Percentiles rank a stretch among this genome's conserved stretches.
Evolutionary conservation across 1,140 invertebrate genomes (phyloP).

Genomic region (Aphelinus certus): DNA sequence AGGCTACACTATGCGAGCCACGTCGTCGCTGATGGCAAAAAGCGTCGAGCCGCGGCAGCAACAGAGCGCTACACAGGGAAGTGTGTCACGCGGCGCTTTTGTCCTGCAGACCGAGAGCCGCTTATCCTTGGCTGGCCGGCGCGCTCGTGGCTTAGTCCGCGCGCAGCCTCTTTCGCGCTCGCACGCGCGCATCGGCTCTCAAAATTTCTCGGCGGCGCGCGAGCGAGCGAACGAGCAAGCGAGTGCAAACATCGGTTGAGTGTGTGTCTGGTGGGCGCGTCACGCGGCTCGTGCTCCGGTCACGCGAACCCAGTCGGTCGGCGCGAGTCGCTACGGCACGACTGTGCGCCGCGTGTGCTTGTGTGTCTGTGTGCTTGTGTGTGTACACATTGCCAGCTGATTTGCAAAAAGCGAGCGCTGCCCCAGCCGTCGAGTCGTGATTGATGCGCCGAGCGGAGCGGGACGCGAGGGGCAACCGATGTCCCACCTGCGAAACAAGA

Average conservation of each 20-base stretch:
- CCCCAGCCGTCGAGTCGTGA: no score
- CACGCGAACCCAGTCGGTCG: no score
- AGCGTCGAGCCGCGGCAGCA: not conserved
- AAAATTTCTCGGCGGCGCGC: not conserved
- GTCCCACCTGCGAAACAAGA: constrained; percentile 49
- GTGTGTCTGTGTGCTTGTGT: no score
- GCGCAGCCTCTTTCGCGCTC: constrained; percentile 10
- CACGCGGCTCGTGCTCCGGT: no score
- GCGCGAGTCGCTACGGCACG: no score
- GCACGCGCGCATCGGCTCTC: not conserved
- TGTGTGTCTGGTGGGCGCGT: no score
- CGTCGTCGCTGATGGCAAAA: no score
- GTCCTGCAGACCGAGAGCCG: constrained; percentile 26
- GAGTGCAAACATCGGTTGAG: not conserved
- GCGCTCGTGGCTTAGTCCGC: not conserved
- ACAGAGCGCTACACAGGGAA: not conserved
- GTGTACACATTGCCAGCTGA: no score
- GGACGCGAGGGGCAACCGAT: constrained; percentile 34
- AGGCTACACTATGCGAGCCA: no score
- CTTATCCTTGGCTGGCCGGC: constrained; percentile 5
- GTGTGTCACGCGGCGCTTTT: constrained; percentile 12
- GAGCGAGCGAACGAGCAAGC: not conserved
- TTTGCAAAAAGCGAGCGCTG: no score
- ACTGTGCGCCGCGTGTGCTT: no score
- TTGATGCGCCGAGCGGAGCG: no score